phyloP scores from a whole-genome alignment of 2,113 vertebrate species.

The Chloropsis hardwickii region DNA sequence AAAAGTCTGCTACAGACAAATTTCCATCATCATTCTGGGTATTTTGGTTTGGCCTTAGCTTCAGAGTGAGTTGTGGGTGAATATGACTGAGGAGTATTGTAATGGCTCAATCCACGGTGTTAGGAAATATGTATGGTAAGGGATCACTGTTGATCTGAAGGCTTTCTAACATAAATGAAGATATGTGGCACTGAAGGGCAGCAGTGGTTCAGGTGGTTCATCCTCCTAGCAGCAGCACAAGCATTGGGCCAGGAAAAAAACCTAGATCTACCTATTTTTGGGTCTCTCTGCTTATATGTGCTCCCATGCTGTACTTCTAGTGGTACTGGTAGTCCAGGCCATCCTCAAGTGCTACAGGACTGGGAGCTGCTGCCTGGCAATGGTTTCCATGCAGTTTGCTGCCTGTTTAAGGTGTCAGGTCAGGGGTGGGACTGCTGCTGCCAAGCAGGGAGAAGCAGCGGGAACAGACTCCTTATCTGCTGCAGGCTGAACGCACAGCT shows the following conservation, averaged over 20 bases:
- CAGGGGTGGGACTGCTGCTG: not conserved
- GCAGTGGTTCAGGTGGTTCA: not conserved
- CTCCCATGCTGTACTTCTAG: not conserved
- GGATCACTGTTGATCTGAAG: not conserved
- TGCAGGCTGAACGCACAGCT: not conserved
- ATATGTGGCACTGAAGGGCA: not conserved
- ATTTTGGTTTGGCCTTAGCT: not conserved
- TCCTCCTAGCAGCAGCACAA: not conserved
- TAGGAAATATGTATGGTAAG: not conserved
- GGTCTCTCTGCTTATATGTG: not conserved
- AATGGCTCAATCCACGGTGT: not conserved
- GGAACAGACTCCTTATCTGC: not conserved
- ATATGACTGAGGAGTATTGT: not conserved
- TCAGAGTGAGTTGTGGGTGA: not conserved
- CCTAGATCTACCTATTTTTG: accelerated
- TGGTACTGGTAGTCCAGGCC: not conserved
- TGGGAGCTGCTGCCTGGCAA: not conserved
- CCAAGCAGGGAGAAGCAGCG: not conserved
- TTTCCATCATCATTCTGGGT: not conserved
- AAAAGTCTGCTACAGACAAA: not conserved
- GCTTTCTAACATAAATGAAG: not conserved
- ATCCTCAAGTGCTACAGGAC: not conserved
- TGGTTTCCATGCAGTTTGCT: not conserved
- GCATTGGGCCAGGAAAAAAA: not conserved
- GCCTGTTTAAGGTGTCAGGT: not conserved